Base-by-base conservation (phyloP, 2,113 vertebrate genomes). In the Cavia aperea region DNA sequence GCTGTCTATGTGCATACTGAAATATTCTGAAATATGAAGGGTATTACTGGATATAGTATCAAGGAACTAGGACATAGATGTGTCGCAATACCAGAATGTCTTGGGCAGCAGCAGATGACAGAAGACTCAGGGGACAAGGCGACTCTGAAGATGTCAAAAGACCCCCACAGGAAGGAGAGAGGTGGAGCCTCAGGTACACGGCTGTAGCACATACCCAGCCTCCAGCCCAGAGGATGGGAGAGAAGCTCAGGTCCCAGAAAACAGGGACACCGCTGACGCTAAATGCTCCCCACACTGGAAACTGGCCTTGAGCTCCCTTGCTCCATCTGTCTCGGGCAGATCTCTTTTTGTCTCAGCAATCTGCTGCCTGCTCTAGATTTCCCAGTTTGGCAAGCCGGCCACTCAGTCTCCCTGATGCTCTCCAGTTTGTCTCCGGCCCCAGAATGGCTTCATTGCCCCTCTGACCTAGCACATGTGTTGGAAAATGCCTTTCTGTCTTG, bases 281-380 rank as follows among this genome's bases (percentile, higher is more conserved):
- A 51, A 90, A 43, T 24, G 89, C 46, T 95, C 92, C 19, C 1
- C 89, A 81, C 73, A 72, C 86, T 96, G 78, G 88, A 94, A 93
- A 90, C 94, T 93, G 95, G 89, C 87, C 89, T 90, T 93, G 92
- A 62, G 88, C 68, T 81, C 51, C 91, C 23, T 46, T 68, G 16
- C 33, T 60, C 86, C 93, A 86, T 96, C 88, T 95, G 92, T 93
- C 82, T 96, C 66, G 65, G 58, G 51, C 83, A 4, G 49, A 73
- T 89, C 90, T 81, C 89, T 86, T 93, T 91, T 92, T 77, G 68
- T 95, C 86, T 93, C 86, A 92, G 86, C 93, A 96, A 93, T 96
- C 95, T 95, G 83, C 81, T 91, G 63, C 89, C 89, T 94, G 89
- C 87, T 94, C 91, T 91, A 93, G 89, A 95, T 94, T 94, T 95